phyloP scores from a whole-genome alignment of 1,140 invertebrate genomes.

The Heterodera schachtii region DNA sequence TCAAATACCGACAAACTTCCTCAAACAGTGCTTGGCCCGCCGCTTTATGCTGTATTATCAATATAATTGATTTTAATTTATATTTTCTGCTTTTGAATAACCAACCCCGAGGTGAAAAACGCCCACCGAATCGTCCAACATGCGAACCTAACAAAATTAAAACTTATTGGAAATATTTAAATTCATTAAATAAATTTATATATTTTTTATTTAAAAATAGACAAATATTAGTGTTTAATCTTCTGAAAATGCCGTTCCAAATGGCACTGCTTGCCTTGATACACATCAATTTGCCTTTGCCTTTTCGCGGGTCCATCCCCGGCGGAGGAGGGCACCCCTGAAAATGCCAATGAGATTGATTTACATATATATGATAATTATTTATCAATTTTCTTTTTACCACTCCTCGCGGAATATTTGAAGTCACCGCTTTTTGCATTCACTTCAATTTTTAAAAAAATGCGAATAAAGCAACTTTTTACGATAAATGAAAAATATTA shows the following conservation, averaged over 20 bases:
- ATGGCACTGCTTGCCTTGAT: constrained; percentile 48
- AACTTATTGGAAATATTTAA: no score
- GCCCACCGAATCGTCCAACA: constrained; percentile 63
- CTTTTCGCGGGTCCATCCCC: constrained; percentile 60
- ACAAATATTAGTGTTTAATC: no score
- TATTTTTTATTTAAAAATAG: no score
- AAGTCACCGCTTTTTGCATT: constrained; percentile 44
- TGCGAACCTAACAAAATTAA: constrained; percentile 40
- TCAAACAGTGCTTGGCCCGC: constrained; percentile 88
- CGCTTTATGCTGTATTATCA: constrained; percentile 81
- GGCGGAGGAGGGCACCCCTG: constrained; percentile 58
- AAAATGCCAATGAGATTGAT: background rate
- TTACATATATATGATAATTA: background rate
- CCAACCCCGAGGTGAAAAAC: constrained; percentile 64
- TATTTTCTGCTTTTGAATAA: constrained; percentile 1
- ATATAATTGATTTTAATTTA: constrained; percentile 30
- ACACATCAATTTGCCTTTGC: constrained; percentile 63
- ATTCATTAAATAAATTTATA: no score
- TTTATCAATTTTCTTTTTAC: background rate
- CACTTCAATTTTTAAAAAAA: no score
- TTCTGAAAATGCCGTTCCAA: no score
- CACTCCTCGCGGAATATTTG: constrained; percentile 42
- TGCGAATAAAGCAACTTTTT: no score
- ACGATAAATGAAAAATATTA: no score
- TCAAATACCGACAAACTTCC: constrained; percentile 90